Base-by-base conservation (phyloP, 2,113 vertebrate genomes). In the Paramormyrops kingsleyae region DNA sequence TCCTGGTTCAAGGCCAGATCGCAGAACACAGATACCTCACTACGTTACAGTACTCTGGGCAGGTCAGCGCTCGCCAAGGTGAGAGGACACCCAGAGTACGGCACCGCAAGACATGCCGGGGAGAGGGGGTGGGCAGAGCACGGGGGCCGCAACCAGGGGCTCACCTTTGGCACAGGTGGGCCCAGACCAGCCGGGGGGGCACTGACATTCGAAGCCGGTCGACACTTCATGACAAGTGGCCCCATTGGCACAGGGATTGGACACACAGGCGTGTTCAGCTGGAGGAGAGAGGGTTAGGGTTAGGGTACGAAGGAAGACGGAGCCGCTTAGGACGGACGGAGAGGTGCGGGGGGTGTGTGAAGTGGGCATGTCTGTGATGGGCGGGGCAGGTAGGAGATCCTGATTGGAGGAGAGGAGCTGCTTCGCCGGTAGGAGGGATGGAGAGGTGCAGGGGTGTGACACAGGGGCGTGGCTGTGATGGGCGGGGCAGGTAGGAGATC, bases 241-340 rank as follows among this genome's bases (percentile, higher is more conserved):
- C 24, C 97, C 97, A 0, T 98, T 99, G 92, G 97, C 97, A 90
- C 99, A 99, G 0, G 98, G 99, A 92, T 97, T 95, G 91, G 98
- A 99, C 31, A 96, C 94, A 1, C 98, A 99, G 91, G 98, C 97
- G 1, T 99, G 98, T 90, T 98, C 97, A 0, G 97, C 98, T 99
- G 91, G 88, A 27, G 84, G 8, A 77, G 27, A 59, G 5, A 90
- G 46, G 91, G 21, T 46, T 42, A 24, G 83, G 24, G 66, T 27
- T 3, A 42, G 31, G 62, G 62, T n/a, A 6, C 15, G 35, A 13
- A 39, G 74, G 70, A 0, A 9, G 4, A 21, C 0, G 24, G 59
- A 3, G 7, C 59, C 7, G 70, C 59, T 62, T 10, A 10, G 7
- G 24, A 27, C 8, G 59, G 8, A 62, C 24, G 6, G 8, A 10